phyloP scores from a whole-genome alignment of 2,113 vertebrate genomes.

The Myotis brandtii region DNA sequence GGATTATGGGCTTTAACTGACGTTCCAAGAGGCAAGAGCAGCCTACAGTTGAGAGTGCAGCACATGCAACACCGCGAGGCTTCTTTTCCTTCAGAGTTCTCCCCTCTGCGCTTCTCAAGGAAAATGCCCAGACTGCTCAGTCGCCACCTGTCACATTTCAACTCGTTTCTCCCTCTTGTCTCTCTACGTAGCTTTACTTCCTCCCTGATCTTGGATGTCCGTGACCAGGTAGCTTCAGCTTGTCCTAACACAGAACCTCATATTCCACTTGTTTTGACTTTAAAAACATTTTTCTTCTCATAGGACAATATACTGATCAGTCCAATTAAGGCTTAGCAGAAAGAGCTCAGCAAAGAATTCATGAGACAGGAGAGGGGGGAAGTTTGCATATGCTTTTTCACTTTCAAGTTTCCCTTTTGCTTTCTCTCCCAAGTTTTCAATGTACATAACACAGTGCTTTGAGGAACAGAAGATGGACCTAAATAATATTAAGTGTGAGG shows the following conservation, averaged over 20 bases:
- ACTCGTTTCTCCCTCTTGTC: neutral
- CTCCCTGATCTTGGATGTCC: neutral
- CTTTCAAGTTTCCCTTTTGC: neutral
- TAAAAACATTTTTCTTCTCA: neutral
- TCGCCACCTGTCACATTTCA: neutral
- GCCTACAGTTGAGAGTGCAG: neutral
- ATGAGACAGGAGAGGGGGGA: neutral
- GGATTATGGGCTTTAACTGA: neutral
- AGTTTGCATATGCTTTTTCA: neutral
- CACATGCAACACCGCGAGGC: neutral
- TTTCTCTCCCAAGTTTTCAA: constrained; percentile 8
- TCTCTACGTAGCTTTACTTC: neutral
- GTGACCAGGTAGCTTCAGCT: neutral
- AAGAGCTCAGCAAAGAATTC: neutral
- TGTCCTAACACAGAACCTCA: neutral
- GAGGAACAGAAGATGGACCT: neutral
- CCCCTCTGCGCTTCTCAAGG: neutral
- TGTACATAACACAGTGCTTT: neutral
- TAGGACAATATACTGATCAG: neutral
- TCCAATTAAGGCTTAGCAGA: neutral
- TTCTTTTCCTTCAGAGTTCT: neutral
- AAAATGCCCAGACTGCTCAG: neutral
- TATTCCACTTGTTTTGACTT: neutral
- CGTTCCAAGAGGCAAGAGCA: neutral
- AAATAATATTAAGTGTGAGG: neutral